Evolutionary conservation across 2,113 vertebrate genomes (phyloP), one percentile per base, ranked within the genome.

Genomic region (Phaethon lepturus): DNA sequence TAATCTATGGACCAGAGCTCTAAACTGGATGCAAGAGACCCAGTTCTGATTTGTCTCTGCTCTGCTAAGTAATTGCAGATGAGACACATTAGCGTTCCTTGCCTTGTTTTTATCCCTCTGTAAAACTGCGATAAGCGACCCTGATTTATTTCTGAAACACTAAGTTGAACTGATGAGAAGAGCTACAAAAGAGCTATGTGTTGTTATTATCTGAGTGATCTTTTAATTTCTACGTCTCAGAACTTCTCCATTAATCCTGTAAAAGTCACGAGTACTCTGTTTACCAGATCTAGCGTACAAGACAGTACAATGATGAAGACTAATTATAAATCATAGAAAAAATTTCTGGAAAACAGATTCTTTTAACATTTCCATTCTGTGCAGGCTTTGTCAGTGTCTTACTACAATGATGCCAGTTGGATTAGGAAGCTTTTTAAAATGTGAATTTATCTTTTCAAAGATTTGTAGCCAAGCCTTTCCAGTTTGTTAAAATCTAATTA

Each of bases 401-500:
- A 72, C 1, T 14, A 77, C 44, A 66, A 11, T 16, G 29, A 95
- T 95, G 88, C 93, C 84, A 88, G 62, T 79, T 94, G 85, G 86
- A 92, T 84, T 88, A 86, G 92, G 75, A 93, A 81, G 62, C 33
- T 74, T 90, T 96, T 69, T 62, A 67, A 89, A 93, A 93, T 92
- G 26, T 69, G 71, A 74, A 86, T 95, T 86, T 96, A 67, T 94
- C 86, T 97, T 91, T 85, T 87, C 33, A 88, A 92, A 83, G 44
- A 73, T 93, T 89, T 93, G 79, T 81, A 93, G 71, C 73, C 77
- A 93, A 92, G 68, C 35, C 53, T 93, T 93, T 93, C 82, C 84
- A 94, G 77, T 91, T 95, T 88, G 55, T 93, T 97, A 93, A 96
- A 95, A 91, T 73, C 44, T 68, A 95, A 93, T 95, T 97, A 94